Base-by-base conservation (phyloP, 2,888 invertebrate species). In the Colletes collaris region DNA sequence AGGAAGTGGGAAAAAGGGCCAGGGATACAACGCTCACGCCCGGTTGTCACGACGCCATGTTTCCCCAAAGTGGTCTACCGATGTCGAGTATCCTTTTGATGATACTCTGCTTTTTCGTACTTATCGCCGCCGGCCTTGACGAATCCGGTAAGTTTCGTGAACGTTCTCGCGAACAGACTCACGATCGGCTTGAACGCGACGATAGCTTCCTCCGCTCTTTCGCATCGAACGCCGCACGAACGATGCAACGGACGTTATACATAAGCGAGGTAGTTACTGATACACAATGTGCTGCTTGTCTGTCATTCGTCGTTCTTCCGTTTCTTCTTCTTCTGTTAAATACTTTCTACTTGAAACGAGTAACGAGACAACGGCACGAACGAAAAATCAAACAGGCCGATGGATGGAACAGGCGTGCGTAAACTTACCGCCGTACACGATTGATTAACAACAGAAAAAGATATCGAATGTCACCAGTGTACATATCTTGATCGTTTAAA, bases 41-140 rank as follows among this genome's bases (percentile, higher is more conserved):
- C 89, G 90, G 90, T 89, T 91, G 91, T 89, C 90, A 88, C 86
- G 91, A 90, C 92, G 92, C 92, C 92, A 92, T 92, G 92, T 91
- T 91, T 89, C 86, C 74, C 78, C 88, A 84, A 87, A 87, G 87
- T 88, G 87, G 86, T 89, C 86, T 87, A 88, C 90, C 88, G 86
- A 91, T 89, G 87, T 89, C 88, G 86, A 87, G 82, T 87, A 86
- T 89, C 85, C 82, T 84, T 80, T 86, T 86, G 70, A 77, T 89
- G 77, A 72, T 91, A 78, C 79, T 91, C 74, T 87, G 86, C 71
- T 85, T 78, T 76, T 82, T 90, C 78, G 82, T 88, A 63, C 75
- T 88, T 72, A 79, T 87, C 71, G 81, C 83, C 53, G 86, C 89
- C 78, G 86, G 87, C 76, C 79, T 84, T 65, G 82, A 89, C 62